Base-by-base conservation (phyloP, 92 coral and sea anemone genomes). In the Bergia puertoricense region DNA sequence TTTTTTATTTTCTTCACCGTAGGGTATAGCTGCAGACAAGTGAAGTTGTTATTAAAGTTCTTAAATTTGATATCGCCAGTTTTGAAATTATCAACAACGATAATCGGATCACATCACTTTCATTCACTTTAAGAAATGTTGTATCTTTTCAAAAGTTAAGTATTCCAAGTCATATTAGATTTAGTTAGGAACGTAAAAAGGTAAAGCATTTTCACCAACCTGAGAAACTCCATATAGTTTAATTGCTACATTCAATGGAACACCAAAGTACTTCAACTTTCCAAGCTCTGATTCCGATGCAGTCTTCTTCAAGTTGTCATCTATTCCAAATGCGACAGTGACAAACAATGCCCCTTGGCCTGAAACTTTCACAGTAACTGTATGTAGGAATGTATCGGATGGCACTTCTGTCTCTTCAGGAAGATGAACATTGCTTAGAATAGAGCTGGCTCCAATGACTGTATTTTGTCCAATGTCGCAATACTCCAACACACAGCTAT, bases 251-350 rank as follows among this genome's bases (percentile, higher is more conserved):
- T 93, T 97, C 76, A 97, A 76, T 5, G 99, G 92, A 78, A 76
- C 72, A 65, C 97, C 98, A 88, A 92, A 86, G 45, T 91, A 97
- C 79, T 87, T 92, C 71, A 97, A 76, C 75, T 90, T 84, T 0
- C 89, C 91, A 84, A 97, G 89, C 46, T 97, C 94, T 8, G 86
- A 86, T 74, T 81, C 83, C 30, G 65, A 15, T 50, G 90, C 84
- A 11, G 91, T 78, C 69, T 91, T 90, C 92, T 97, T 97, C 81
- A 97, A 91, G 77, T 97, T 91, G 89, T 97, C 99, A 11, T 84
- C 89, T 80, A 92, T 80, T 56, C 95, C 93, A 91, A 94, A 97
- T 43, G 94, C 97, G 75, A 95, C 95, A 10, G 98, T 95, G n/a
- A 97, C 98, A 90, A 90, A 97, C 85, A 97, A 85, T 54, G 94